A percentile compares a stretch with the other conserved stretches of the same genome.
Conservation (phyloP, 2,113 vertebrate genomes). For the Urocolius indicus region DNA sequence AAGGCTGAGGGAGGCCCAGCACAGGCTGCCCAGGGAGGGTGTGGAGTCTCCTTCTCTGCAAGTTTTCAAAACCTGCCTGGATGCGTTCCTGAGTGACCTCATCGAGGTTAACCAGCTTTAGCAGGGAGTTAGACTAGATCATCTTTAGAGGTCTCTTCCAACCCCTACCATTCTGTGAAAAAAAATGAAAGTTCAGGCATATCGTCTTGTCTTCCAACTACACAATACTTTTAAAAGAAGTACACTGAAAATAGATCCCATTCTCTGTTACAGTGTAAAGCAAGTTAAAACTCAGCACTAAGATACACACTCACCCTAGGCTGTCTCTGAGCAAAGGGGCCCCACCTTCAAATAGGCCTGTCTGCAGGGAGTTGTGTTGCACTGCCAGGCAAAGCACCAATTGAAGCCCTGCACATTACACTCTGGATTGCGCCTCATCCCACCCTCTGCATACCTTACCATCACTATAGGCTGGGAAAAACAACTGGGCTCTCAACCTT, state of each 20-base stretch:
- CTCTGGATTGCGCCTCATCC: rapidly evolving
- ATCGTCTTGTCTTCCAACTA: neutral
- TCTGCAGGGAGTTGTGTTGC: neutral
- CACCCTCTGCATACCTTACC: neutral
- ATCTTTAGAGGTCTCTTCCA: too few species aligned
- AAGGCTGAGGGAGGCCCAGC: too few species aligned
- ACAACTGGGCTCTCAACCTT: neutral
- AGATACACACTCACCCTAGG: rapidly evolving
- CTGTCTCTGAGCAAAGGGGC: neutral
- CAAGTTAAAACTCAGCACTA: neutral
- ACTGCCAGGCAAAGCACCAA: neutral
- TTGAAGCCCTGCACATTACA: neutral
- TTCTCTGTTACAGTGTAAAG: neutral
- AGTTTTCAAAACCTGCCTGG: too few species aligned
- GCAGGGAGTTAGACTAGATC: too few species aligned
- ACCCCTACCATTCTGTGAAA: too few species aligned
- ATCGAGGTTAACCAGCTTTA: too few species aligned
- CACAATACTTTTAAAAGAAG: neutral
- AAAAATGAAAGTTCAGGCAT: neutral
- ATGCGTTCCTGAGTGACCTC: too few species aligned
- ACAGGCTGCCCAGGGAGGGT: too few species aligned
- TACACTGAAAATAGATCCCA: neutral
- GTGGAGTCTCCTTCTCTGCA: too few species aligned
- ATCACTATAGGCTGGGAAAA: neutral
- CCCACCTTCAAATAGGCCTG: neutral